These are phyloP conservation scores for Typhlichthys eigenmanni DNA, from an alignment of 2,797 vertebrate genomes.

Conservation along the genomic window DNA sequence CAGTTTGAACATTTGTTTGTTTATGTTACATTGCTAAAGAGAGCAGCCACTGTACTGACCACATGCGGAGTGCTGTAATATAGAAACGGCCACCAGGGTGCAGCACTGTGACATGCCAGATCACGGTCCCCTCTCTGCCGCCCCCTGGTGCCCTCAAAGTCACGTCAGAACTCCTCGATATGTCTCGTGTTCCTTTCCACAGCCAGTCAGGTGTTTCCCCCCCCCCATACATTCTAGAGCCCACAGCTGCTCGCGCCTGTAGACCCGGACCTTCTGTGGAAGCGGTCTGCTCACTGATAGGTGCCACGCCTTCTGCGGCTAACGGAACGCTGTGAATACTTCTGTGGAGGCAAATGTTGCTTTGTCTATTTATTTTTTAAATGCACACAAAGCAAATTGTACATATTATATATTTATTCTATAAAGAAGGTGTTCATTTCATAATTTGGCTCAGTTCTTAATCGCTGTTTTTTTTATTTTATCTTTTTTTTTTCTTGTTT, in stretches of 20 bases:
- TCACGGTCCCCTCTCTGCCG: constrained; percentile 23
- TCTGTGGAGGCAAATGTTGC: constrained; percentile 73
- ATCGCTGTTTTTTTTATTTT: constrained; percentile 44
- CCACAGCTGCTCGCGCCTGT: constrained; percentile 13
- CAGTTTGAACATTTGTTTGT: constrained; percentile 43
- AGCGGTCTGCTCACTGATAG: constrained; percentile 57
- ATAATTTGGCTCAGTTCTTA: constrained; percentile 63
- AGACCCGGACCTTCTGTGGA: constrained; percentile 19
- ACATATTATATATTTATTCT: constrained; percentile 88
- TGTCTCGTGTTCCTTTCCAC: constrained; percentile 29
- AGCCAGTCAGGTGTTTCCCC: constrained; percentile 19
- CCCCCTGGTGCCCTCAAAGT: constrained; percentile 4
- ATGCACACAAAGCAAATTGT: constrained; percentile 83
- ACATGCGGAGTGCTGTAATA: constrained; percentile 61
- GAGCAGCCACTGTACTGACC: constrained; percentile 33
- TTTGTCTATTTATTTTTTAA: constrained; percentile 85
- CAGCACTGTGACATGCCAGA: constrained; percentile 27
- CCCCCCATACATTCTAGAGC: constrained; percentile 18
- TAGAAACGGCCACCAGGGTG: constrained; percentile 56
- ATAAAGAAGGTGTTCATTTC: constrained; percentile 83
- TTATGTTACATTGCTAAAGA: constrained; percentile 43
- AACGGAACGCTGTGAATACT: constrained; percentile 79
- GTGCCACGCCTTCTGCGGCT: constrained; percentile 66
- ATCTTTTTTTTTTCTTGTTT: constrained; percentile 37
- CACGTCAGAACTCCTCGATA: neutral